These are phyloP conservation scores for Dinomys branickii DNA, from an alignment of 2,113 vertebrate genomes.

Conservation along the genomic window DNA sequence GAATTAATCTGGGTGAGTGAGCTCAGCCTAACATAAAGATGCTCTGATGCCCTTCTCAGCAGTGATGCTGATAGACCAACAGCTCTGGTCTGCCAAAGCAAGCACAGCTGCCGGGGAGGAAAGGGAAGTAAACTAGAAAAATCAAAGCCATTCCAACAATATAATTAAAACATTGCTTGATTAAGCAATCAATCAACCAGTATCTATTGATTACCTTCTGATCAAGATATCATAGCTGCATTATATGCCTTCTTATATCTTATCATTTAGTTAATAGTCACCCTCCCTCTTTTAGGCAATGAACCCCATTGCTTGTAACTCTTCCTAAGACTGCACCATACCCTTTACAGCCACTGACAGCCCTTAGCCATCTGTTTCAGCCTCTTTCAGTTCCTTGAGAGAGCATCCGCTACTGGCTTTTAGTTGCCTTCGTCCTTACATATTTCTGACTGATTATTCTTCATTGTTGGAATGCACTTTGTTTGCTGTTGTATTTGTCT, in stretches of 20 bases:
- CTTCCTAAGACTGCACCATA: neutral
- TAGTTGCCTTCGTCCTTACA: neutral
- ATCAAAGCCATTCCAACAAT: neutral
- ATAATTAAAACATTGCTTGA: neutral
- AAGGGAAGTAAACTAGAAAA: neutral
- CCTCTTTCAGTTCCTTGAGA: neutral
- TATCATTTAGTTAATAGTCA: neutral
- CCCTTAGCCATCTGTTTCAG: neutral
- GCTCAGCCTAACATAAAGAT: conserved; percentile 40
- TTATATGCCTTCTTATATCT: neutral
- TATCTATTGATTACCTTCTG: neutral
- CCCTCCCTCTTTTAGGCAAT: neutral
- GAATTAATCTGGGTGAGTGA: conserved; percentile 48
- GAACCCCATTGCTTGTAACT: neutral
- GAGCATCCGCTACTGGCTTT: neutral
- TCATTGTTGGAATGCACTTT: neutral
- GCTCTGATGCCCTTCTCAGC: conserved; percentile 23
- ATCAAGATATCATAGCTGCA: neutral
- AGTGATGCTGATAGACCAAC: conserved; percentile 39
- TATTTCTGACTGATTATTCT: neutral
- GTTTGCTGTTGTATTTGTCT: neutral
- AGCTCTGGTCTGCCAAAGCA: conserved; percentile 1
- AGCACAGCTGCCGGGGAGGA: neutral
- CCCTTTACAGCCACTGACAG: neutral
- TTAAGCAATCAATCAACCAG: neutral